Evolutionary conservation across 2,888 invertebrate genomes (phyloP), one percentile per base, ranked within the genome.

Genomic region (Sminthurinus aureus): DNA sequence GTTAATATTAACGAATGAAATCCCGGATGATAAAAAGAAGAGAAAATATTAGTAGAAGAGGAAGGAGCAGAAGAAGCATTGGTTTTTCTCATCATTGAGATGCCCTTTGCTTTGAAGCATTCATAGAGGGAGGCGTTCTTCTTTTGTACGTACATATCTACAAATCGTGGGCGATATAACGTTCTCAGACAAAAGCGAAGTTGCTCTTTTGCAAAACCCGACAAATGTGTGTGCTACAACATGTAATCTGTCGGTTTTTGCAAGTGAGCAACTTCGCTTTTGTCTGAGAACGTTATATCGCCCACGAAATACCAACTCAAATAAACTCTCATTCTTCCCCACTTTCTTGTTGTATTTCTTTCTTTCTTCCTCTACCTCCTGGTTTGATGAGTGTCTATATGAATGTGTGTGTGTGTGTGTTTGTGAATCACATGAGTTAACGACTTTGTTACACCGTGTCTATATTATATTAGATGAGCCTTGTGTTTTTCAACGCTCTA

Each of bases 1-100:
- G 84, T 84, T 84, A 84, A 84, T 83, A 80, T 78, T 74, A 85
- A 85, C 78, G 83, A 81, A 85, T 71, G 83, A 81, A 85, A 77
- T 85, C 78, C 81, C 50, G 81, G 71, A 81, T 81, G 81, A 81
- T 81, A 81, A 81, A 81, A 74, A 75, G 74, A 26, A 58, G 9
- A 58, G 9, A 58, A 58, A 58, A n/a, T n/a, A n/a, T n/a, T n/a
- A n/a, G n/a, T n/a, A n/a, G 71, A 52, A 77, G 38, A 38, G 38
- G 6, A 38, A 38, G 38, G 1, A 38, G 38, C 38, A 38, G 38
- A 38, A 38, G 38, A 38, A 38, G 38, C 38, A 38, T 38, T 38
- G 38, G 38, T 1, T 58, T 58, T 71, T 79, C 69, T 69, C 69
- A 58, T n/a, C 80, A 81, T 74, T 64, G 74, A 81, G 58, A 64